Evolutionary conservation across 2,113 vertebrate genomes (phyloP), one percentile per base, ranked within the genome.

Genomic region (Copsychus sechellarum): DNA sequence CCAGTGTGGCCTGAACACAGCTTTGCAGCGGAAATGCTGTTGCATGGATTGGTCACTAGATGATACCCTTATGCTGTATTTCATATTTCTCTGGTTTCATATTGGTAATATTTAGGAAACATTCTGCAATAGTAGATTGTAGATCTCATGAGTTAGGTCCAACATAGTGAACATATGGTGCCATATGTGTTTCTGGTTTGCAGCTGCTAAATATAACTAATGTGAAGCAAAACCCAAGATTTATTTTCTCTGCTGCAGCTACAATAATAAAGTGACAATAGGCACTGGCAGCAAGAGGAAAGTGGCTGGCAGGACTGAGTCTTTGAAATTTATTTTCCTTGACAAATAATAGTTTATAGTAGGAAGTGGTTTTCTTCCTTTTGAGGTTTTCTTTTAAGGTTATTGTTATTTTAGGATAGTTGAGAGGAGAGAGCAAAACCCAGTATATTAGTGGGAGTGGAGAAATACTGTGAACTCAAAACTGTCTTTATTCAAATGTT

Each of bases 31-130:
- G 24, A 60, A 36, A 14, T 78, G 85, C 42, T 81, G 43, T 95
- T 96, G 25, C 91, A 8, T n/a, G 17, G 50, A 34, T 36, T 58
- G 47, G 69, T 92, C 96, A 69, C 90, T 95, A 96, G 97, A 78
- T 94, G 94, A 79, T 96, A 86, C 18, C 50, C 79, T 93, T 83
- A 67, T 6, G 0, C 91, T 64, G 5, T 43, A 10, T 25, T 92
- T 90, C 53, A 2, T 73, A 62, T 23, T 86, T 43, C 26, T 81
- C 45, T 86, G 14, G 1, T 66, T 89, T 77, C 34, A 2, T 20
- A 2, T 7, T 57, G 34, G 48, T 85, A 82, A 36, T 31, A 14
- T 53, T 51, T 53, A 34, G 20, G 50, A 67, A 77, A 22, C 9
- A 3, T 58, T 15, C 29, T 81, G 71, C 47, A 54, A 58, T 33